Evolutionary conservation across 2,797 vertebrate genomes (phyloP), one percentile per base, ranked within the genome.

Genomic region (Limnodromus scolopaceus): DNA sequence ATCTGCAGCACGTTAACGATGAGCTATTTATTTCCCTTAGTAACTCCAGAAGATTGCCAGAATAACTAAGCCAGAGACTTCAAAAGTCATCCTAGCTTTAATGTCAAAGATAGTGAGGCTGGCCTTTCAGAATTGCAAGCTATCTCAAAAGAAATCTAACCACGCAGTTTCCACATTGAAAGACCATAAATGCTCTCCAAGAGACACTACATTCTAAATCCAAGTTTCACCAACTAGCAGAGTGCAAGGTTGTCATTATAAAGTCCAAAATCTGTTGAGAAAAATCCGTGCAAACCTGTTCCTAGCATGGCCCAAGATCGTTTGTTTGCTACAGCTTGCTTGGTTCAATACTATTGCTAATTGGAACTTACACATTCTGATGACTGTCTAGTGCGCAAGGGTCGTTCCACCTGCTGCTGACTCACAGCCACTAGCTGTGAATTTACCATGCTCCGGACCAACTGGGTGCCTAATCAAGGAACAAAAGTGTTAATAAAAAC

Each of bases 291-390:
- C 55, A 87, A 77, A 60, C 8, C 34, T 51, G 51, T 10, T 87
- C 30, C 81, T 61, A 85, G 58, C 70, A 54, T 1, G 34, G 45
- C 66, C 7, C 51, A 61, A 38, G 32, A 53, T 20, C 1, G 2
- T 49, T 87, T 46, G 30, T 43, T 89, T 91, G 81, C 72, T 82
- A n/a, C 66, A 92, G 55, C 57, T 66, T 85, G 60, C 51, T 84
- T n/a, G 83, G 70, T 91, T 46, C 79, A 89, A 54, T 36, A 24
- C 76, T 71, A 46, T n/a, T 60, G 76, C 53, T 84, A 55, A 34
- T 78, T 54, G 70, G 16, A 82, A 99, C 99, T 99, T 98, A 99
- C 99, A 97, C 99, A 99, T 98, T 99, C 99, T 46, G 99, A 99
- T 4, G 99, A 95, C 93, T 99, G 99, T 71, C 99, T 98, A 94